These are phyloP conservation scores for Matsumurasca onukii DNA, from an alignment of 1,140 invertebrate species.

Conservation along the genomic window DNA sequence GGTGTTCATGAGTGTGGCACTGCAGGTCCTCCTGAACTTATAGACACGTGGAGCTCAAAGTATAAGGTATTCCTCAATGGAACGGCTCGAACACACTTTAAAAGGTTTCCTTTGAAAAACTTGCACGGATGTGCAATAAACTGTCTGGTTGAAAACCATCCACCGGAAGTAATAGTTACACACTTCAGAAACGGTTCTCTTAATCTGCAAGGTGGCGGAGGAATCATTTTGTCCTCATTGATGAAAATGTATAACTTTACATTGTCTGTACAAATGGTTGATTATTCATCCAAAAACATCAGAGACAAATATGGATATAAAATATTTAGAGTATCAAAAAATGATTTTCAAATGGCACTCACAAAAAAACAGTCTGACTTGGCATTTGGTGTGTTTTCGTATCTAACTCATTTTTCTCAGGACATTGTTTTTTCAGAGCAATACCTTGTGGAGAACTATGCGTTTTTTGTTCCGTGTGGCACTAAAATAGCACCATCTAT, in stretches of 20 bases:
- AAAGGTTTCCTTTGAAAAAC: not conserved
- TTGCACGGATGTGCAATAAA: not conserved
- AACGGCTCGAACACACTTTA: no score
- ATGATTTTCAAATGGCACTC: not conserved
- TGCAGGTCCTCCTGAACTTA: not conserved
- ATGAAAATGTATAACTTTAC: slow-evolving; percentile 14
- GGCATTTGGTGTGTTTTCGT: not conserved
- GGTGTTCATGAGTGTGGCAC: not conserved
- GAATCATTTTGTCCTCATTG: not conserved
- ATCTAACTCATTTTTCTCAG: not conserved
- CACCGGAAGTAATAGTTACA: not conserved
- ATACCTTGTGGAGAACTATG: not conserved
- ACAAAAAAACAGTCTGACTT: not conserved
- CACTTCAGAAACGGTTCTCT: not conserved
- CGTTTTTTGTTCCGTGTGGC: slow-evolving; percentile 2
- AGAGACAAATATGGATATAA: not conserved
- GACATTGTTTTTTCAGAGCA: not conserved
- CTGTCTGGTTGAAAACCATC: not conserved
- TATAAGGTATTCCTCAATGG: not conserved
- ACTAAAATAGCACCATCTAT: not conserved
- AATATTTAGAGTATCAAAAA: not conserved
- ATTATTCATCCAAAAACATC: not conserved
- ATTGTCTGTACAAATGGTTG: not conserved
- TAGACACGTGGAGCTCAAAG: not conserved
- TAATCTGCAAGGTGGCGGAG: not conserved